phyloP scores from a whole-genome alignment of 2,797 vertebrate species.

The Poeciliopsis gracilis region DNA sequence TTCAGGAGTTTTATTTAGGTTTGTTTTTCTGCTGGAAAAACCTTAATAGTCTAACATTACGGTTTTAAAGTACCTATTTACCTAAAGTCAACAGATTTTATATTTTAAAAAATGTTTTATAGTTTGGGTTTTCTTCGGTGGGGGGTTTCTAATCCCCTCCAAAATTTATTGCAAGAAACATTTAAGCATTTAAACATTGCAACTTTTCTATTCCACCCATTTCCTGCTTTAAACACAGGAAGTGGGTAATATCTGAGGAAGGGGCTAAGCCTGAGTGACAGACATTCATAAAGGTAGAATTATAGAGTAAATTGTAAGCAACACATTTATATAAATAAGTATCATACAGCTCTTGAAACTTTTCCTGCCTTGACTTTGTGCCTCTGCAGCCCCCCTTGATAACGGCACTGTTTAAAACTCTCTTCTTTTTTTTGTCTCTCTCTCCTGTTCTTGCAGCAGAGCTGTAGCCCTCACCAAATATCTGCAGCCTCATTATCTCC shows the following conservation, averaged over 20 bases:
- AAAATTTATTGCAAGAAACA: neutral
- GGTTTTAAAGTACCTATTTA: neutral
- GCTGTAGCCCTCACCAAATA: slow-evolving; percentile 41
- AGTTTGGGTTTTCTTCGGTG: neutral
- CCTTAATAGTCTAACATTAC: neutral
- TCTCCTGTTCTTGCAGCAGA: slow-evolving; percentile 25
- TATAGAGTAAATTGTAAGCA: neutral
- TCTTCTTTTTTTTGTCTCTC: neutral
- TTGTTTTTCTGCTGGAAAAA: neutral
- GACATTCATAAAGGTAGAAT: neutral
- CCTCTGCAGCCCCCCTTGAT: neutral
- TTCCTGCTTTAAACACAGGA: neutral
- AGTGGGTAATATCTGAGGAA: neutral
- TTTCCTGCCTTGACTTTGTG: neutral
- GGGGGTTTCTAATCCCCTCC: neutral
- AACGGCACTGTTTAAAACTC: neutral
- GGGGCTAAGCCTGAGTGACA: neutral
- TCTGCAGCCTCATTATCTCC: slow-evolving; percentile 69
- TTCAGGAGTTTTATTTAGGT: neutral
- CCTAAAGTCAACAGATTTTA: neutral
- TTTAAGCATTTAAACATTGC: neutral
- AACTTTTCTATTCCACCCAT: neutral
- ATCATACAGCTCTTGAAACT: neutral
- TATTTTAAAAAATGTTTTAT: neutral
- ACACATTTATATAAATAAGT: neutral